Evolutionary conservation across 2,888 invertebrate species (phyloP).

Genomic region (Agrotis clavis): DNA sequence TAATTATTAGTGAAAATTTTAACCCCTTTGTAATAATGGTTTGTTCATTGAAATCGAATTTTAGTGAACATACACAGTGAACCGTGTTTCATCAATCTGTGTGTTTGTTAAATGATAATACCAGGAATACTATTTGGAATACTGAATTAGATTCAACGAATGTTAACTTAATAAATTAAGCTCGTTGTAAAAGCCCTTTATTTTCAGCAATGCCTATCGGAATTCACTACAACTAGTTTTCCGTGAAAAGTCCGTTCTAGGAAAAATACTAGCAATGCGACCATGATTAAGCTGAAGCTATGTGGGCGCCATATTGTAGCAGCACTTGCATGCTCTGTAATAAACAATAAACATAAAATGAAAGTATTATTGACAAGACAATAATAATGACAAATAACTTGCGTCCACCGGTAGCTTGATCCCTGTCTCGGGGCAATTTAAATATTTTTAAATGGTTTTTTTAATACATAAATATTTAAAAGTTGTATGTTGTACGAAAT

Average conservation of each 20-base stretch:
- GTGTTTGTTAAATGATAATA: neutral
- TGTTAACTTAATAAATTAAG: neutral
- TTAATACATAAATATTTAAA: no score
- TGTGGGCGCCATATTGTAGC: no score
- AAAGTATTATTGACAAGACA: no score
- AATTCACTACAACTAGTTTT: neutral
- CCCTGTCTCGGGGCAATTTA: no score
- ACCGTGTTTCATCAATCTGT: no score
- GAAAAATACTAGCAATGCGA: neutral
- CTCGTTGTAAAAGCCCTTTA: neutral
- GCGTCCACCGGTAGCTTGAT: no score
- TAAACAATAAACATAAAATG: no score
- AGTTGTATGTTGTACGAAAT: no score
- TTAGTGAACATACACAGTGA: neutral
- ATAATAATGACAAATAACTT: no score
- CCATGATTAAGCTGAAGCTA: no score
- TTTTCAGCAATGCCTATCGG: neutral
- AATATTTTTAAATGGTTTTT: no score
- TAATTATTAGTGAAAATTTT: neutral
- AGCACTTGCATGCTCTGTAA: no score
- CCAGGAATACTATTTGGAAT: neutral
- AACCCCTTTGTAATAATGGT: neutral
- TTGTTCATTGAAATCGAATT: neutral
- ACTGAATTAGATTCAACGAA: neutral
- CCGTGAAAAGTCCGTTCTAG: neutral